phyloP scores from a whole-genome alignment of 2,888 invertebrate species.

The Conchocele bisecta region DNA sequence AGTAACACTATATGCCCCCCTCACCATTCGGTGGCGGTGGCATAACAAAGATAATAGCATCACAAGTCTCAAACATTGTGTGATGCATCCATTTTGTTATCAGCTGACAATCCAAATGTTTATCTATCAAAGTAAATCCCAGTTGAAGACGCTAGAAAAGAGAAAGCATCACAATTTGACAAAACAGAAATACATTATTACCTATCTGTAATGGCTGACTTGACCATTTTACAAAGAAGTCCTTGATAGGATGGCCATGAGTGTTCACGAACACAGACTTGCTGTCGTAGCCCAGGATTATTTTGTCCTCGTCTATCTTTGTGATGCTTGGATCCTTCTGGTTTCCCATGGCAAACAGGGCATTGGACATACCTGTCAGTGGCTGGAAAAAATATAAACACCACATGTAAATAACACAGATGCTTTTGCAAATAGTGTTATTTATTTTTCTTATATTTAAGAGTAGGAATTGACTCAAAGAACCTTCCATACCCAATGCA shows the following conservation, averaged over 20 bases:
- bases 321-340: slow-evolving; percentile 48
- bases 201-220: slow-evolving; percentile 31
- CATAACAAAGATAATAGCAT: too few relatives aligned
- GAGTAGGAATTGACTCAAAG: too few relatives aligned
- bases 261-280: slow-evolving; percentile 43
- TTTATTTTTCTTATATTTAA: too few relatives aligned
- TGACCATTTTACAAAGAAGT: slow-evolving; percentile 37
- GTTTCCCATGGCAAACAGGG: slow-evolving; percentile 33
- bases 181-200: slow-evolving; percentile 4
- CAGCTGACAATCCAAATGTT: too few relatives aligned
- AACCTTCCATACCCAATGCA: too few relatives aligned
- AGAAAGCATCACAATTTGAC: not conserved
- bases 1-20: too few relatives aligned
- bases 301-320: slow-evolving; percentile 20
- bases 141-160: not conserved
- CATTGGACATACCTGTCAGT: slow-evolving; percentile 33
- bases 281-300: slow-evolving; percentile 41
- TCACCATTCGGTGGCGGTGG: too few relatives aligned
- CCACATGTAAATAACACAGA: too few relatives aligned
- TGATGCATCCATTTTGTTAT: too few relatives aligned
- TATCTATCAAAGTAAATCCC: too few relatives aligned
- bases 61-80: too few relatives aligned
- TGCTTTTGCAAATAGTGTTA: too few relatives aligned
- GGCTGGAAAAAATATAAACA: slow-evolving; percentile 46
- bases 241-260: slow-evolving; percentile 24